These are phyloP conservation scores for Andrena trimmerana DNA, from an alignment of 2,888 invertebrate genomes.

Conservation along the genomic window DNA sequence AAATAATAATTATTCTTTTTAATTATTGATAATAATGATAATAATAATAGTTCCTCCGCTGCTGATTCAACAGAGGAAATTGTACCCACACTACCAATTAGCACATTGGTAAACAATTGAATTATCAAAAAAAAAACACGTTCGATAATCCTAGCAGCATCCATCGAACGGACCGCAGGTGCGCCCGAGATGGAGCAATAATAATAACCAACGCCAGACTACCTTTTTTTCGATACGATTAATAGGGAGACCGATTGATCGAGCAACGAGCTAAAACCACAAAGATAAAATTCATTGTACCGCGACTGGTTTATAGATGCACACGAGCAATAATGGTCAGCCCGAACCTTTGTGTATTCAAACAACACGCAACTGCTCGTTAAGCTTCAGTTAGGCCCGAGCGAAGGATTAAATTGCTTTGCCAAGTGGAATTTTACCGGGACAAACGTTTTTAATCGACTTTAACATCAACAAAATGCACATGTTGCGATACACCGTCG, in stretches of 20 bases:
- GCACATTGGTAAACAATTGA: too few relatives aligned
- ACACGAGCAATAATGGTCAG: conserved; percentile 15
- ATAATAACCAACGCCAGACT: not conserved
- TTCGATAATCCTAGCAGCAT: not conserved
- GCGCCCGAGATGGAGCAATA: not conserved
- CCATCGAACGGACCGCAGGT: conserved; percentile 10
- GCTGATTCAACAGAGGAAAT: too few relatives aligned
- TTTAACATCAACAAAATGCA: not conserved
- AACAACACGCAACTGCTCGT: conserved; percentile 51
- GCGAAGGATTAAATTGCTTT: conserved; percentile 39
- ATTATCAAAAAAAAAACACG: too few relatives aligned
- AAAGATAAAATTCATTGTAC: conserved; percentile 37
- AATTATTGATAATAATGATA: too few relatives aligned
- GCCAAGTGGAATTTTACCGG: conserved; percentile 31
- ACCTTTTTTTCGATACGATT: conserved; percentile 28
- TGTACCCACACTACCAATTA: too few relatives aligned
- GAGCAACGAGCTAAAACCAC: conserved; percentile 32
- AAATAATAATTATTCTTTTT: too few relatives aligned
- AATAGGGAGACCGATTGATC: conserved; percentile 14
- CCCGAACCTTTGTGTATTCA: conserved; percentile 33
- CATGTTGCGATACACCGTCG: not conserved
- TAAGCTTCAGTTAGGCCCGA: conserved; percentile 5
- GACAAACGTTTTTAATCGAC: not conserved
- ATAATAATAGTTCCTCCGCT: not conserved
- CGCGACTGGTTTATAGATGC: not conserved